phyloP scores from a whole-genome alignment of 2,888 invertebrate genomes.

The Orgyia antiqua region DNA sequence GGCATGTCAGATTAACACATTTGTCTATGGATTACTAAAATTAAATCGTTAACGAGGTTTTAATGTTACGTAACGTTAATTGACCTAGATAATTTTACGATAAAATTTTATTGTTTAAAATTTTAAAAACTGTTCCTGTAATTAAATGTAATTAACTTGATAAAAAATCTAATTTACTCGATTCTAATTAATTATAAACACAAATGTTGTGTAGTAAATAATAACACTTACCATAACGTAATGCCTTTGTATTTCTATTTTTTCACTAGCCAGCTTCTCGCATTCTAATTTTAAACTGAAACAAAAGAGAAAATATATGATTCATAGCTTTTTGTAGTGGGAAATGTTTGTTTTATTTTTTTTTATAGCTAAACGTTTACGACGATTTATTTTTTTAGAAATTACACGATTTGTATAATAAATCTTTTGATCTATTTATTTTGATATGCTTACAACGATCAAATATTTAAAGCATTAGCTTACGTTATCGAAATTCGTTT shows the following conservation, averaged over 20 bases:
- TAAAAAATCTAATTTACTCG: no score
- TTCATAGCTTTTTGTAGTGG: conserved; percentile 5
- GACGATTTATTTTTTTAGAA: conserved; percentile 5
- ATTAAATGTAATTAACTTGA: no score
- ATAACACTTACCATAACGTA: conserved; percentile 93
- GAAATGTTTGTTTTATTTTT: conserved; percentile 14
- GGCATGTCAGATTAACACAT: not conserved
- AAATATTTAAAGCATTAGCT: conserved; percentile 4
- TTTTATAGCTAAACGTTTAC: conserved; percentile 15
- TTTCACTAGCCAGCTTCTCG: conserved; percentile 92
- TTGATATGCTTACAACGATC: conserved; percentile 4
- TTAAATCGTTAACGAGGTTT: no score
- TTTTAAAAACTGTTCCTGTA: no score
- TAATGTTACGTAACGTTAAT: no score
- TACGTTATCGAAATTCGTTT: conserved; percentile 1
- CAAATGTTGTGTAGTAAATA: no score
- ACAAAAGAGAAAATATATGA: conserved; percentile 43
- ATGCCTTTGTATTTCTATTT: conserved; percentile 93
- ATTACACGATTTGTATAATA: conserved; percentile 7
- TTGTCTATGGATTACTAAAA: no score
- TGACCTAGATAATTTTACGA: no score
- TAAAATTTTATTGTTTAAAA: no score
- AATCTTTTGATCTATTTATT: conserved; percentile 18
- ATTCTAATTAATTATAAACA: no score
- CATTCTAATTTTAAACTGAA: conserved; percentile 90